phyloP scores from a whole-genome alignment of 2,888 invertebrate species.

The Seira musarum region DNA sequence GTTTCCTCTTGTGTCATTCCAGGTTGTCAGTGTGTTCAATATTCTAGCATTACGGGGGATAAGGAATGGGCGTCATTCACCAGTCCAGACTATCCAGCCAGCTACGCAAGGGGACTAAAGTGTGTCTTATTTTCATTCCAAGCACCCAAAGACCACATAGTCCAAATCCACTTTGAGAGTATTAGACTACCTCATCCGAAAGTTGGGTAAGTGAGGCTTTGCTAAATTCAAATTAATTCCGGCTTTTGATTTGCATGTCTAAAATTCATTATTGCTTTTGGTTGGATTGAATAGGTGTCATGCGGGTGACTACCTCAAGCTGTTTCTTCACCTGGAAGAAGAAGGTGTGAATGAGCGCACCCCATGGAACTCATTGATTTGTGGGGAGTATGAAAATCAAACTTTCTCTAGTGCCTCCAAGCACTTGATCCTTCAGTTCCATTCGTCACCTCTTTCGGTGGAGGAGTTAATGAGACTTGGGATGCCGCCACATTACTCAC shows the following conservation, averaged over 20 bases:
- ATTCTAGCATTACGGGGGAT: conserved; percentile 82
- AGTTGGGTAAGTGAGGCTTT: conserved; percentile 78
- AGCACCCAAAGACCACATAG: conserved; percentile 84
- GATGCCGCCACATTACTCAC: conserved; percentile 24
- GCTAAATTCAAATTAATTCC: background rate
- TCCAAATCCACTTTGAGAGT: conserved; percentile 85
- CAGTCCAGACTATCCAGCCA: conserved; percentile 87
- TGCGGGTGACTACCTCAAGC: conserved; percentile 83
- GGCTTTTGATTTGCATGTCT: background rate
- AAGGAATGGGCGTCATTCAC: conserved; percentile 86
- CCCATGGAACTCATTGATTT: conserved; percentile 82
- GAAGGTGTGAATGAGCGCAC: conserved; percentile 83
- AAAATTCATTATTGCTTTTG: background rate
- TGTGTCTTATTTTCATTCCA: conserved; percentile 89
- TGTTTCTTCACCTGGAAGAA: conserved; percentile 83
- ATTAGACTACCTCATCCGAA: conserved; percentile 82
- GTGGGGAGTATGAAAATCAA: conserved; percentile 81
- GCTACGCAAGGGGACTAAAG: conserved; percentile 81
- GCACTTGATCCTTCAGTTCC: conserved; percentile 83
- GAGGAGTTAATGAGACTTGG: conserved; percentile 43
- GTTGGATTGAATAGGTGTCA: conserved; percentile 76
- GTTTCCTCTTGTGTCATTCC: conserved; percentile 71
- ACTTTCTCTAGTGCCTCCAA: conserved; percentile 84
- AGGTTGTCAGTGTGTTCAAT: conserved; percentile 90
- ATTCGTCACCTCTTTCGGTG: conserved; percentile 72